Percentiles rank a stretch among this genome's conserved stretches.
Conservation (phyloP, 2,113 vertebrate species). For the Chaetorhynchus papuensis region DNA sequence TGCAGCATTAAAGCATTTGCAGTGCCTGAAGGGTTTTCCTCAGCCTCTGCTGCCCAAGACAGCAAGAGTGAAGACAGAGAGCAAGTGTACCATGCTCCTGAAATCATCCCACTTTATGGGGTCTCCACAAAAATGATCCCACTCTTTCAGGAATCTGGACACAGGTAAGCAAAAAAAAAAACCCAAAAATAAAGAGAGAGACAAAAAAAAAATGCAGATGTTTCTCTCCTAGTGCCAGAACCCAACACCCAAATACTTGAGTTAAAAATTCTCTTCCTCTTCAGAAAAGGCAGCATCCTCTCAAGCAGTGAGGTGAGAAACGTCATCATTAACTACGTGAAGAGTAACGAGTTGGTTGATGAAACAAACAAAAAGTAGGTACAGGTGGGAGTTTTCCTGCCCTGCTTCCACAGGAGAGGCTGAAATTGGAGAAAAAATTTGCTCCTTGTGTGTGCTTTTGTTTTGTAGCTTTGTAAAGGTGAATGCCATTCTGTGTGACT, state of each 20-base stretch:
- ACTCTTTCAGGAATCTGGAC: slow-evolving; percentile 86
- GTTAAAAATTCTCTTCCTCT: neutral
- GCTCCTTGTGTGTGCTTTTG: neutral
- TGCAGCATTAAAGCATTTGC: slow-evolving; percentile 84
- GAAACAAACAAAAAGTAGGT: slow-evolving; percentile 90
- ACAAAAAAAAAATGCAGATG: neutral
- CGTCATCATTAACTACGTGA: slow-evolving; percentile 85
- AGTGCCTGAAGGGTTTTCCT: slow-evolving; percentile 70
- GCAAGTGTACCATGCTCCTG: slow-evolving; percentile 81
- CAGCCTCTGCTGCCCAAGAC: slow-evolving; percentile 41
- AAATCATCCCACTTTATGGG: slow-evolving; percentile 85
- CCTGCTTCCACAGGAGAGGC: neutral
- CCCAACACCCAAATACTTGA: neutral
- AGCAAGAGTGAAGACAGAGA: slow-evolving; percentile 69
- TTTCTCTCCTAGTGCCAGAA: neutral
- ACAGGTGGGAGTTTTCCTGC: neutral
- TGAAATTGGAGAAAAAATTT: neutral
- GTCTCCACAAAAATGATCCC: slow-evolving; percentile 83
- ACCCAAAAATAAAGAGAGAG: neutral
- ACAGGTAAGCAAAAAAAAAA: slow-evolving; percentile 75
- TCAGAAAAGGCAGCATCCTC: slow-evolving; percentile 86
- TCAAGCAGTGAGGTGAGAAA: slow-evolving; percentile 82
- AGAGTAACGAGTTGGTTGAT: slow-evolving; percentile 86
- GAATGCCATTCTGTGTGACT: slow-evolving; percentile 88
- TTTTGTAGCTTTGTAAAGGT: slow-evolving; percentile 83